Conservation (phyloP, 2,113 vertebrate genomes). For the Oryzias curvinotus region DNA sequence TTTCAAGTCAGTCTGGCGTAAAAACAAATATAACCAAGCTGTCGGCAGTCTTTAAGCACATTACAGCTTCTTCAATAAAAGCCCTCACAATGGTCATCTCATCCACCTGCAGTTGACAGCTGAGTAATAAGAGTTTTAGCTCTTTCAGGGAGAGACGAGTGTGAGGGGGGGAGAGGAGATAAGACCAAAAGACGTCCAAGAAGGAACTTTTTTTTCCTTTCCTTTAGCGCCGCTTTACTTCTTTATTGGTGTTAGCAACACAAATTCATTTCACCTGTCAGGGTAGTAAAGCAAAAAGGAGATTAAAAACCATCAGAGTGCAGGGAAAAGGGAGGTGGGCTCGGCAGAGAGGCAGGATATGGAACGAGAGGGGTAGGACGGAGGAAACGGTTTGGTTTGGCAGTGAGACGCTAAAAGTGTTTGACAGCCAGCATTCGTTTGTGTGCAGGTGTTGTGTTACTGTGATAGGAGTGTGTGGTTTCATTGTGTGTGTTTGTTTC, state of each 20-base stretch:
- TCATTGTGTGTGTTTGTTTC: slow-evolving; percentile 1
- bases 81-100: neutral
- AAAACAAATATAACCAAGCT: neutral
- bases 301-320: slow-evolving; percentile 12
- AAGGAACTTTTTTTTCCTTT: slow-evolving; percentile 5
- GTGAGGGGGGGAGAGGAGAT: slow-evolving; percentile 18
- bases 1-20: neutral
- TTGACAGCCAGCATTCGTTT: slow-evolving; percentile 15
- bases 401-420: slow-evolving; percentile 46
- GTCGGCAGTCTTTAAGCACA: slow-evolving; percentile 1
- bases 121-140: slow-evolving; percentile 31
- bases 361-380: neutral
- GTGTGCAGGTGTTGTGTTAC: slow-evolving; percentile 4
- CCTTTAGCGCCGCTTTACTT: slow-evolving; percentile 21
- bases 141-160: slow-evolving; percentile 7
- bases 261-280: slow-evolving; percentile 29
- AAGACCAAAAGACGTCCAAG: slow-evolving; percentile 17
- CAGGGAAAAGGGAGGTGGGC: no score
- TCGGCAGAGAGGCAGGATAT: neutral
- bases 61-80: slow-evolving; percentile 16
- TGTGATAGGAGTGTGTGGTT: neutral
- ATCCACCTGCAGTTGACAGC: slow-evolving; percentile 31
- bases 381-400: slow-evolving; percentile 17
- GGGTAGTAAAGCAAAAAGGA: slow-evolving; percentile 1
- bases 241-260: slow-evolving; percentile 7